Evolutionary conservation across 2,113 vertebrate species (phyloP).

Genomic region (Hypomesus transpacificus): DNA sequence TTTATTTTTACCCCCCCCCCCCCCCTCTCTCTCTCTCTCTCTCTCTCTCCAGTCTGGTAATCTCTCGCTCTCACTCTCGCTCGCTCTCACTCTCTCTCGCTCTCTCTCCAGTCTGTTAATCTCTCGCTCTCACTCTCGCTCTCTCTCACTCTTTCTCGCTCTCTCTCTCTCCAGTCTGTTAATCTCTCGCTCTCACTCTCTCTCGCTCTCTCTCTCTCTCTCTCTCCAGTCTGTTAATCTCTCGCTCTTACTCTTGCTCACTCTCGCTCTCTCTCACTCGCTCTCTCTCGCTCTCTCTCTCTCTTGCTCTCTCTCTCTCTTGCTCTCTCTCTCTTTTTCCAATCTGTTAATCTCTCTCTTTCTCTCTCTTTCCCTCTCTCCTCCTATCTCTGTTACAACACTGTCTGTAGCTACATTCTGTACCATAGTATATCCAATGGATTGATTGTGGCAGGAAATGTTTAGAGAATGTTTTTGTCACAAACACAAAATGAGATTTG

Average conservation of each 20-base stretch:
- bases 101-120: too few species aligned
- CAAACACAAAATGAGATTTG: neutral
- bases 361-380: slow-evolving; percentile 16
- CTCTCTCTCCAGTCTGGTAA: neutral
- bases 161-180: slow-evolving; percentile 24
- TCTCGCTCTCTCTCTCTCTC: slow-evolving; percentile 9
- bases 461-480: slow-evolving; percentile 15
- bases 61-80: too few species aligned
- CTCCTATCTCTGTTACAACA: slow-evolving; percentile 17
- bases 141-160: slow-evolving; percentile 12
- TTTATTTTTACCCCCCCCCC: neutral
- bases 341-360: slow-evolving; percentile 30
- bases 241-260: neutral
- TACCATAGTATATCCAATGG: slow-evolving; percentile 30
- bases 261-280: too few species aligned
- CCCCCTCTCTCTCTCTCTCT: too few species aligned
- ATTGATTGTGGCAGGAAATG: slow-evolving; percentile 56
- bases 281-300: neutral
- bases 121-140: too few species aligned
- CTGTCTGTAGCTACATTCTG: slow-evolving; percentile 19
- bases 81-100: too few species aligned
- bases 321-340: neutral
- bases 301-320: neutral
- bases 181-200: slow-evolving; percentile 3
- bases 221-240: slow-evolving; percentile 23